Conservation (phyloP, 35 echinoderm and acorn worm species). For the Lytechinus variegatus region DNA sequence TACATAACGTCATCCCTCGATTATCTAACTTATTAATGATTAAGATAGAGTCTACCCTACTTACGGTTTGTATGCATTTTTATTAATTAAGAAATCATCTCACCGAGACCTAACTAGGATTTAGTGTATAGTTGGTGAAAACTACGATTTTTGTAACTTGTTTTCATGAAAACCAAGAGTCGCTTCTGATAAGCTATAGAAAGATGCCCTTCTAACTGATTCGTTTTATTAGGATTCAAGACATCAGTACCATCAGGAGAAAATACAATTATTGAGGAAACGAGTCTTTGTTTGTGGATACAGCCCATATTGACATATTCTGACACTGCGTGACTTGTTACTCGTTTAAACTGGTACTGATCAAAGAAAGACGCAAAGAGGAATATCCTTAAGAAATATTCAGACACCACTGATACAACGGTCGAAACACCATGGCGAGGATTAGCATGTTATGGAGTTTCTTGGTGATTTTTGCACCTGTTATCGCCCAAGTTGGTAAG, state of each 20-base stretch:
- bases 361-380: background rate
- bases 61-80: background rate
- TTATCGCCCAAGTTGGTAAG: background rate
- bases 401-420: background rate
- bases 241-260: background rate
- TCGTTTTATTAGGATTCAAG: background rate
- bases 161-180: background rate
- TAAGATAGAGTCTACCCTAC: background rate
- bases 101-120: background rate
- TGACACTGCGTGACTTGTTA: background rate
- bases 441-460: background rate
- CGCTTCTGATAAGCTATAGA: background rate
- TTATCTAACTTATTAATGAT: background rate
- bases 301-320: background rate
- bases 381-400: background rate
- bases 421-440: background rate
- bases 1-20: background rate
- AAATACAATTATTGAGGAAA: background rate
- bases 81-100: background rate
- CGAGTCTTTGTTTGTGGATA: background rate
- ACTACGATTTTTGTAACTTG: background rate
- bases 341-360: background rate
- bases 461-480: background rate
- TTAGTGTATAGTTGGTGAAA: background rate
- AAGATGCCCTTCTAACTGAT: background rate